Base-by-base conservation (phyloP, 1,140 invertebrate genomes). In the Hylaeus anthracinus region DNA sequence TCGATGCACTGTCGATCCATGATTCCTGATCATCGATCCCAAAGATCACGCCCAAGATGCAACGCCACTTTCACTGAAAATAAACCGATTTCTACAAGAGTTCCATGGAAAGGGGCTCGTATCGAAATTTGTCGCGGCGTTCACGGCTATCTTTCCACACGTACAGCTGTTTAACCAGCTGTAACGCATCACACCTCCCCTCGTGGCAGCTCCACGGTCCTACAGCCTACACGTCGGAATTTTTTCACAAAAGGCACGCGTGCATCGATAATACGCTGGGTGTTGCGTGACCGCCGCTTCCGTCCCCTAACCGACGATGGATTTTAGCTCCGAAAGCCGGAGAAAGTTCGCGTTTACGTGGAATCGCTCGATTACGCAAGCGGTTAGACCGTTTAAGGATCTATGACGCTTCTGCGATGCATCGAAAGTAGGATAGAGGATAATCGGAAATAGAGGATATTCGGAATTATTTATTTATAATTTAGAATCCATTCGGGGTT, bases 121-220 rank as follows among this genome's bases (percentile, higher is more conserved):
- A 75, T 67, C 72, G 72, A 88, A 87, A 89, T 86, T 86, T 86
- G 85, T 86, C 85, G 85, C 84, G 81, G 75, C 77, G 77, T 87
- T 88, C 86, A 88, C 85, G 84, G 66, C 72, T 86, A 90, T 90
- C 83, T 69, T 86, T 79, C 80, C 9, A 73, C 67, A 43, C 72
- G 60, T 83, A 83, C 90, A 90, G 82, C 85, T 90, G 90, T 87
- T 87, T 87, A 90, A 90, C 84, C 90, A 90, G 89, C 83, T 90
- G 89, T 89, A 89, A 89, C 84, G 61, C 81, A 79, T 87, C 83
- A 84, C 81, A 83, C 80, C 76, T 85, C 73, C 73, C 79, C 77
- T 77, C 74, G 43, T 81, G 74, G 51, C 61, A n/a, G 64, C 12
- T 14, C 72, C 58, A 12, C 41, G 41, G 63, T 15, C n/a, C 14